A percentile compares a stretch with the other conserved stretches of the same genome.
These are phyloP conservation scores for Sitta europaea DNA, from an alignment of 2,113 vertebrate species.

Conservation along the genomic window DNA sequence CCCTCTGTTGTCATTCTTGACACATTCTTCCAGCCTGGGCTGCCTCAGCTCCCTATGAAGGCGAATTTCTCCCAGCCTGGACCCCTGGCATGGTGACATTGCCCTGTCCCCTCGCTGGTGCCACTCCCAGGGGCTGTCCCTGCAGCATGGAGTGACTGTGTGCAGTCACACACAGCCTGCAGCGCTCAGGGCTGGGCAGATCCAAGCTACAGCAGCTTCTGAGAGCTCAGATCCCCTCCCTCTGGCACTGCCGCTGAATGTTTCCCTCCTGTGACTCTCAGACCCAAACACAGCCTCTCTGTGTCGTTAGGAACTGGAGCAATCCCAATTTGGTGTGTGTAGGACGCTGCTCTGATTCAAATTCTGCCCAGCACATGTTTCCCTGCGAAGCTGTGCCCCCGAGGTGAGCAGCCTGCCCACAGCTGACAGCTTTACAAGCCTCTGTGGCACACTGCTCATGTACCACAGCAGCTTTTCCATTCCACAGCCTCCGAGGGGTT, in stretches of 20 bases:
- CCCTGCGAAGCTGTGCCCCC: not conserved
- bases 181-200: not conserved
- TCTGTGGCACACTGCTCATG: not conserved
- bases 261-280: not conserved
- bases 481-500: not conserved
- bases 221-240: not conserved
- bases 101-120: not conserved
- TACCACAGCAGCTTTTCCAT: not conserved
- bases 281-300: not conserved
- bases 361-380: not conserved
- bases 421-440: not conserved
- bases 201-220: not conserved
- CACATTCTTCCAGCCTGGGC: rapidly evolving
- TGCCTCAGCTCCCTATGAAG: not conserved
- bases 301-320: rapidly evolving
- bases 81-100: rapidly evolving
- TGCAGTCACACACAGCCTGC: not conserved
- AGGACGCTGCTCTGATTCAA: not conserved
- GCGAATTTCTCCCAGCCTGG: not conserved
- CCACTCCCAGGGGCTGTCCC: not conserved
- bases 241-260: rapidly evolving
- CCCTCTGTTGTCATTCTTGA: not conserved
- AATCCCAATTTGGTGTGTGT: not conserved
- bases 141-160: not conserved
- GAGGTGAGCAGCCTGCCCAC: not conserved